Evolutionary conservation across 30 jellyfish, hydroid and myxozoan species (phyloP).

Genomic region (Cassiopea andromeda): DNA sequence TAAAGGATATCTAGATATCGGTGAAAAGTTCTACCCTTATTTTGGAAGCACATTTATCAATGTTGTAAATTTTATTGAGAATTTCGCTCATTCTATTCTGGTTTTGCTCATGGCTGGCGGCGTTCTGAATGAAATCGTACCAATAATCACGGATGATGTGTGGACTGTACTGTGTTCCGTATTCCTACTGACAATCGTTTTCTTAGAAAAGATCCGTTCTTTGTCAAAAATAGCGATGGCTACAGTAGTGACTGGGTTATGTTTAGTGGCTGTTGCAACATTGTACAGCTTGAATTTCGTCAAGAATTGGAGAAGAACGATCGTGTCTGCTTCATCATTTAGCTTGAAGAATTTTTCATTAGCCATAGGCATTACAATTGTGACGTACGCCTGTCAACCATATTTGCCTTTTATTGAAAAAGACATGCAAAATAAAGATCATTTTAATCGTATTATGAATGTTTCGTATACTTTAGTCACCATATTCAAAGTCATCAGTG

Average conservation of each 20-base stretch:
- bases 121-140: slow-evolving; percentile 64
- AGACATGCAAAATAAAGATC: slow-evolving; percentile 69
- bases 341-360: slow-evolving; percentile 32
- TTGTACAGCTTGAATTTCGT: slow-evolving; percentile 44
- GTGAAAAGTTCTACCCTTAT: slow-evolving; percentile 43
- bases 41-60: slow-evolving; percentile 59
- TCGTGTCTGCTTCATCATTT: slow-evolving; percentile 27
- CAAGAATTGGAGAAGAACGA: slow-evolving; percentile 34
- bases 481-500: slow-evolving; percentile 66
- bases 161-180: slow-evolving; percentile 64
- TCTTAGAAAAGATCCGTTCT: slow-evolving; percentile 48
- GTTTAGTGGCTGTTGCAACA: slow-evolving; percentile 25
- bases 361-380: slow-evolving; percentile 81
- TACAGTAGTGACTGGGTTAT: slow-evolving; percentile 31
- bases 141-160: slow-evolving; percentile 50
- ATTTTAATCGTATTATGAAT: slow-evolving; percentile 70
- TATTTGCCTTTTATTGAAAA: slow-evolving; percentile 81
- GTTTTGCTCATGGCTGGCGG: slow-evolving; percentile 70
- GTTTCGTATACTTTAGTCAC: slow-evolving; percentile 66
- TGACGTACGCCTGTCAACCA: slow-evolving; percentile 82
- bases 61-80: slow-evolving; percentile 46
- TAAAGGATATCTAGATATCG: slow-evolving; percentile 67
- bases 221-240: slow-evolving; percentile 55
- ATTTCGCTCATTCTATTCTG: slow-evolving; percentile 69
- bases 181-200: slow-evolving; percentile 40